Evolutionary conservation across 1,140 invertebrate species (phyloP).

Genomic region (fruit fly (Drosophila melanogaster)): Release_6_plus_ISO1_MT NT_037436.4:5266501-5267000

Average conservation of each 20-base stretch:
- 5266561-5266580: slow-evolving; percentile 67
- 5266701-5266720: slow-evolving; percentile 66
- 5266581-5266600: slow-evolving; percentile 60
- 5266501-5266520: slow-evolving; percentile 77
- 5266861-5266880: slow-evolving; percentile 36
- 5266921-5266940: slow-evolving; percentile 77
- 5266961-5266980: slow-evolving; percentile 62
- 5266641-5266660: slow-evolving; percentile 36
- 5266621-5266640: background rate
- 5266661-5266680: slow-evolving; percentile 15
- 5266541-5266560: slow-evolving; percentile 20
- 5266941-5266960: slow-evolving; percentile 77
- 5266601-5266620: background rate
- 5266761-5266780: slow-evolving; percentile 34
- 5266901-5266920: slow-evolving; percentile 55
- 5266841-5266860: slow-evolving; percentile 64
- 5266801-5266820: too few species aligned
- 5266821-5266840: slow-evolving; percentile 7
- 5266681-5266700: slow-evolving; percentile 27
- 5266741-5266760: slow-evolving; percentile 46
- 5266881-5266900: slow-evolving; percentile 39
- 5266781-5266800: background rate
- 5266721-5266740: slow-evolving; percentile 66
- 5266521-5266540: slow-evolving; percentile 76
- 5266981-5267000: slow-evolving; percentile 45